phyloP scores from a whole-genome alignment of 2,888 invertebrate species.

The Plusia festucae region DNA sequence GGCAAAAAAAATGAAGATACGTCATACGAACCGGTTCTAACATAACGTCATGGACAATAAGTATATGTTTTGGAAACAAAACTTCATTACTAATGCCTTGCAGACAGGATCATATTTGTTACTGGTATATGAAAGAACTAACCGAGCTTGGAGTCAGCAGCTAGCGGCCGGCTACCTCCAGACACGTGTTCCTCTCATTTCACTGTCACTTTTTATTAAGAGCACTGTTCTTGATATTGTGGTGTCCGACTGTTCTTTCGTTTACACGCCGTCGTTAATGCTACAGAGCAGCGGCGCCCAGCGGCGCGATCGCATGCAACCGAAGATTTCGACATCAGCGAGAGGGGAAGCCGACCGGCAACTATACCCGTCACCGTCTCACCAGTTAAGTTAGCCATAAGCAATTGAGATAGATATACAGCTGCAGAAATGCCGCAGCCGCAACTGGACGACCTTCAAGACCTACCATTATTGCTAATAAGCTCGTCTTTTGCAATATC shows the following conservation, averaged over 20 bases:
- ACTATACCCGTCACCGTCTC: constrained; percentile 72
- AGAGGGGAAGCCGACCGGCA: constrained; percentile 71
- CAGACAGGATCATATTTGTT: not conserved
- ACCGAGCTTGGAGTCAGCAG: constrained; percentile 47
- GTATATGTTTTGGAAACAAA: constrained; percentile 48
- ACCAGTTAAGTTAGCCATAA: constrained; percentile 50
- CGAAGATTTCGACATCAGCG: constrained; percentile 81
- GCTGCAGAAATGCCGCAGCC: constrained; percentile 67
- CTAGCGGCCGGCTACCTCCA: constrained; percentile 24
- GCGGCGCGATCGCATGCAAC: constrained; percentile 76
- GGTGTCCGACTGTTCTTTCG: constrained; percentile 76
- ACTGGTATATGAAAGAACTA: constrained; percentile 35
- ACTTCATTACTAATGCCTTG: not conserved
- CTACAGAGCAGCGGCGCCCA: constrained; percentile 65
- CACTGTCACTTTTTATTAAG: constrained; percentile 82
- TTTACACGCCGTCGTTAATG: constrained; percentile 59
- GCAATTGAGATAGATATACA: constrained; percentile 66
- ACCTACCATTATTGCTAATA: constrained; percentile 85
- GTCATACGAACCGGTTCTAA: constrained; percentile 53
- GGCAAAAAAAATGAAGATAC: constrained; percentile 36
- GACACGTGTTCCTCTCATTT: constrained; percentile 56
- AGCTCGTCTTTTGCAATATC: constrained; percentile 82
- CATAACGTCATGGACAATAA: constrained; percentile 25
- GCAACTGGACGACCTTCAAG: constrained; percentile 84
- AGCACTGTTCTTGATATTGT: constrained; percentile 69